Base-by-base conservation (phyloP, 2,888 invertebrate genomes). In the Agrilus cyanescens region DNA sequence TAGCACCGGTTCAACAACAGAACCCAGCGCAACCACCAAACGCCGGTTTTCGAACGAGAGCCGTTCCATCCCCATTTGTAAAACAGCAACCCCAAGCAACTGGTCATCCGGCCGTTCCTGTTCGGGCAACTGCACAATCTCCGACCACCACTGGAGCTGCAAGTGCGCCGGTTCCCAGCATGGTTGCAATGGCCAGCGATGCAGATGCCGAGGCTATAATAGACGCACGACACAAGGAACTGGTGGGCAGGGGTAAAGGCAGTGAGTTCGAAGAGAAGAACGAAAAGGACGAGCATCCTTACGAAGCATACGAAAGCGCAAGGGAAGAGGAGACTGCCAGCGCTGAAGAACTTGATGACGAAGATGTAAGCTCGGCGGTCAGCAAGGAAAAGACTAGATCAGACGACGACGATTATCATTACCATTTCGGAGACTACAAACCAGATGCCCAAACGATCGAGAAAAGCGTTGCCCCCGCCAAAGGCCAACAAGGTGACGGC, bases 361-460 rank as follows among this genome's bases (percentile, higher is more conserved):
- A 25, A 25, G 25, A 25, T 10, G 25, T 25, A 8, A 25, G 25
- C 10, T 10, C 25, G 10, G 25, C 25, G 2, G 25, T 25, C 10
- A 25, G 25, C 4, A 25, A 25, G 25, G 25, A 25, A 25, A 25
- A 25, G 10, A 25, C 25, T 3, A 25, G 25, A 4, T 70, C 72
- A 45, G 66, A 72, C 51, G 71, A 72, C 46, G 70, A 68, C 43
- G 69, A 69, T 40, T 69, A 71, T 46, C 65, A 70, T 44, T 61
- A 60, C 39, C 62, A 63, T 10, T 71, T 71, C 54, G 70, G 71
- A 1, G 68, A 68, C 46, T 47, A 53, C 12, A 55, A 57, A 42
- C 56, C 58, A 47, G 61, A 62, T 52, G 57, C 54, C 46, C 51
- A 54, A 58, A 57, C 34, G 65, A 68, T 59, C 55, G 68, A 47